Evolutionary conservation across 2,888 invertebrate species (phyloP).

Genomic region (Anaspis maculata): DNA sequence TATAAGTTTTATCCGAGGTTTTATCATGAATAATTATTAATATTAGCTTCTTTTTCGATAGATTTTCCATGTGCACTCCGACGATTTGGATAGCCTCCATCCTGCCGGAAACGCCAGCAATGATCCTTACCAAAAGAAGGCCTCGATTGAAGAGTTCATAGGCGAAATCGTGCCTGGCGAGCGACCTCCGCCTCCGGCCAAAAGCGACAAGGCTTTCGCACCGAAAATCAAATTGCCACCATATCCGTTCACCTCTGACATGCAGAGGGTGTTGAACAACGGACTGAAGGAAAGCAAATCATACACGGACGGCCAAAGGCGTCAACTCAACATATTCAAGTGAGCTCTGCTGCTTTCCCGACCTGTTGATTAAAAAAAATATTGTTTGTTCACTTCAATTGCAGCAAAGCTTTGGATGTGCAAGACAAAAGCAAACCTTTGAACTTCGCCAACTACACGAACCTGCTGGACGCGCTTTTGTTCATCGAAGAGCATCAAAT

Average conservation of each 20-base stretch:
- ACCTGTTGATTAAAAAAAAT: too few relatives aligned
- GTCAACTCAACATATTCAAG: too few relatives aligned
- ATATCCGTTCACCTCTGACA: neutral
- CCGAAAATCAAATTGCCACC: too few relatives aligned
- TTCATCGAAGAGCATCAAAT: slow-evolving; percentile 34
- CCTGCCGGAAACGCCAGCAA: neutral
- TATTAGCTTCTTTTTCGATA: neutral
- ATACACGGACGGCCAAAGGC: too few relatives aligned
- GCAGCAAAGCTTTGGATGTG: neutral
- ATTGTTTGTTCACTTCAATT: too few relatives aligned
- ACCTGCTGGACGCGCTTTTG: slow-evolving; percentile 24
- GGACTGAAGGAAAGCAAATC: neutral
- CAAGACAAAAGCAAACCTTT: slow-evolving; percentile 12
- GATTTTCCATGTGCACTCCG: slow-evolving; percentile 1
- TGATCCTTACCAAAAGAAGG: neutral
- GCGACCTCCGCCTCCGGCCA: too few relatives aligned
- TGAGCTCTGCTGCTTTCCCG: too few relatives aligned
- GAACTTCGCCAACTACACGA: slow-evolving; percentile 21
- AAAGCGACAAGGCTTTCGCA: too few relatives aligned
- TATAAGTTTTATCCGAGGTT: too few relatives aligned
- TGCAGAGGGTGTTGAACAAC: neutral
- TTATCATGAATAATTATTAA: slow-evolving; percentile 1
- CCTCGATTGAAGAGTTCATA: neutral
- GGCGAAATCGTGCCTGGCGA: neutral
- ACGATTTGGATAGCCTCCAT: neutral